A percentile compares a stretch with the other conserved stretches of the same genome.
These are phyloP conservation scores for Oscheius sp. DNA, from an alignment of 2,888 invertebrate species.

Conservation along the genomic window DNA sequence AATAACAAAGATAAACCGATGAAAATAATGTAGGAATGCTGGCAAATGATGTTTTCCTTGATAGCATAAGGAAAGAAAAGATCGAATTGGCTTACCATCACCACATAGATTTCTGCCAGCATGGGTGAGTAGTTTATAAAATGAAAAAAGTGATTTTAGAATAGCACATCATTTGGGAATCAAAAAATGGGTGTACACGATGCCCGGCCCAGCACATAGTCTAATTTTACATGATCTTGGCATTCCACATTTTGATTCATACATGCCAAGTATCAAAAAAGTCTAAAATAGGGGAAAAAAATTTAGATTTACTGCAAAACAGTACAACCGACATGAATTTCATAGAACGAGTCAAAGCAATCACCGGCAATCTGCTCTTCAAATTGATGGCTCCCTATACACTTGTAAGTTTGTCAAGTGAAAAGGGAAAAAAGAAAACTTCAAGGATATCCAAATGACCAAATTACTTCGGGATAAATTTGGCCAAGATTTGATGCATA, in stretches of 20 bases:
- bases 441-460: slow-evolving; percentile 8
- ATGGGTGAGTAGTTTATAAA: slow-evolving; percentile 14
- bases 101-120: slow-evolving; percentile 34
- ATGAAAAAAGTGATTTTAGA: slow-evolving; percentile 2
- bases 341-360: slow-evolving; percentile 5
- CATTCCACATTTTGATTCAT: slow-evolving; percentile 11
- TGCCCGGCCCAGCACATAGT: slow-evolving; percentile 24
- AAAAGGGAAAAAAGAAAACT: too few species aligned
- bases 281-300: not conserved
- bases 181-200: slow-evolving; percentile 9
- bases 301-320: slow-evolving; percentile 23
- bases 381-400: not conserved
- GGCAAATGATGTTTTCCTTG: slow-evolving; percentile 22
- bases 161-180: slow-evolving; percentile 32
- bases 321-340: slow-evolving; percentile 17
- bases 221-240: slow-evolving; percentile 8
- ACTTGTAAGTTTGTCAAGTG: not conserved
- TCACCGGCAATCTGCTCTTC: not conserved
- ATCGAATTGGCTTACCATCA: slow-evolving; percentile 36
- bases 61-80: slow-evolving; percentile 19
- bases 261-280: slow-evolving; percentile 17
- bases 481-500: slow-evolving; percentile 4
- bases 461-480: slow-evolving; percentile 18
- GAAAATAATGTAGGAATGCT: slow-evolving; percentile 19
- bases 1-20: not conserved